Conservation (phyloP, 2,797 vertebrate species). For the Rhinichthys osculus region DNA sequence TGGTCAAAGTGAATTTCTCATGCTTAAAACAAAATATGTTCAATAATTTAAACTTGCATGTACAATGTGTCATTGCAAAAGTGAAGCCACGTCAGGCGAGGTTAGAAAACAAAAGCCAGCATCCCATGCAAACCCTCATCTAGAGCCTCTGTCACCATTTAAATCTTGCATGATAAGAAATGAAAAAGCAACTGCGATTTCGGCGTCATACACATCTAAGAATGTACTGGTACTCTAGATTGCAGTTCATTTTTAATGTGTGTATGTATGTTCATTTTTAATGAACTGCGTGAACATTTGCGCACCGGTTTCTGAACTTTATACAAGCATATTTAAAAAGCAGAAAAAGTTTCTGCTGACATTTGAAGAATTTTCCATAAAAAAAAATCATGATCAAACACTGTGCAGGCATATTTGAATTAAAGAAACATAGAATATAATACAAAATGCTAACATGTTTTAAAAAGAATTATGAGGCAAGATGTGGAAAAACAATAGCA, state of each 20-base stretch:
- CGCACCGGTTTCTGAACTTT: not conserved
- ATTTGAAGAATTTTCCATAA: not conserved
- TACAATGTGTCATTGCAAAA: not conserved
- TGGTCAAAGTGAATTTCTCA: not conserved
- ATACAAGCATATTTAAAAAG: constrained; percentile 13
- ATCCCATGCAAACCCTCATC: constrained; percentile 26
- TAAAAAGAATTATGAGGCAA: not conserved
- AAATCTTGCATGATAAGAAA: constrained; percentile 53
- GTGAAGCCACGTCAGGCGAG: not conserved
- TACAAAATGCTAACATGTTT: not conserved
- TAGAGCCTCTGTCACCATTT: constrained; percentile 44
- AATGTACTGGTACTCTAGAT: constrained; percentile 24
- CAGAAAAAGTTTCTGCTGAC: constrained; percentile 3
- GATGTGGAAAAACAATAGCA: not conserved
- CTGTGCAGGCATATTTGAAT: not conserved
- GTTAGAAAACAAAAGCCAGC: constrained; percentile 39
- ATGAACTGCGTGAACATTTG: constrained; percentile 29
- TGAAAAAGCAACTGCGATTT: constrained; percentile 47
- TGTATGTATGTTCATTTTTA: constrained; percentile 38
- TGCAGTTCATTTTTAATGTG: constrained; percentile 32
- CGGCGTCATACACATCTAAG: constrained; percentile 44
- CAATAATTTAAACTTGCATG: constrained; percentile 48
- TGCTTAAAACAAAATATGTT: constrained; percentile 27
- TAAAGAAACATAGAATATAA: not conserved
- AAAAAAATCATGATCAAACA: not conserved